Evolutionary conservation across 23 tunicate genomes (phyloP), one percentile per base, ranked within the genome.

Genomic region (Styela clava): DNA sequence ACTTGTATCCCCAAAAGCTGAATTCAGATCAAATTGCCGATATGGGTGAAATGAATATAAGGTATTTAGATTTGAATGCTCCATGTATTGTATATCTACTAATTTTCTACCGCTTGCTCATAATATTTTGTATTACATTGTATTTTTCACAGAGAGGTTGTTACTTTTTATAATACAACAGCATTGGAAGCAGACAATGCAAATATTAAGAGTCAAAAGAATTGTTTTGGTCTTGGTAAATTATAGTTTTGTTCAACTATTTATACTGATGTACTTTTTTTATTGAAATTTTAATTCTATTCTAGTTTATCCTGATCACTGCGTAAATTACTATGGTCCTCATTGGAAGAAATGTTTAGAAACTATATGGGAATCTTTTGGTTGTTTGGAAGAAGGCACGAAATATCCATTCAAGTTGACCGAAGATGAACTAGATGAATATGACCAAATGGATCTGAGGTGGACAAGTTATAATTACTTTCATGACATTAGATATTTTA

Each of bases 151-250:
- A 76, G 64, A 52, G 31, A 76, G 22, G 65, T 76, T 27, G 29
- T 29, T 30, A 18, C 32, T 30, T 35, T 19, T 3, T 28, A 3
- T 32, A 29, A 71, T 3, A 71, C 35, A 22, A 71, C 77, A 71
- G 29, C 35, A 71, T 2, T 3, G 3, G 29, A 28, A 34, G 32
- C 77, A 22, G 77, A 71, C 35, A 16, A 71, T 32, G 16, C 5
- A 5, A 32, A 71, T 16, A 71, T 16, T 18, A 29, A n/a, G 3
- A 18, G 35, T 71, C 77, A 71, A 30, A 26, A 12, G 3, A 35
- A 71, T 32, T 71, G 77, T 32, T 71, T 71, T 71, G 77, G 77
- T 18, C 34, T 71, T 3, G 77, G 77, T 71, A 71, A 28, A 19
- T 61, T 19, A 19, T 61, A 61, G 64, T 21, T 61, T n/a, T n/a